phyloP scores from a whole-genome alignment of 1,140 invertebrate genomes.

The Leptonema lineaticorne region DNA sequence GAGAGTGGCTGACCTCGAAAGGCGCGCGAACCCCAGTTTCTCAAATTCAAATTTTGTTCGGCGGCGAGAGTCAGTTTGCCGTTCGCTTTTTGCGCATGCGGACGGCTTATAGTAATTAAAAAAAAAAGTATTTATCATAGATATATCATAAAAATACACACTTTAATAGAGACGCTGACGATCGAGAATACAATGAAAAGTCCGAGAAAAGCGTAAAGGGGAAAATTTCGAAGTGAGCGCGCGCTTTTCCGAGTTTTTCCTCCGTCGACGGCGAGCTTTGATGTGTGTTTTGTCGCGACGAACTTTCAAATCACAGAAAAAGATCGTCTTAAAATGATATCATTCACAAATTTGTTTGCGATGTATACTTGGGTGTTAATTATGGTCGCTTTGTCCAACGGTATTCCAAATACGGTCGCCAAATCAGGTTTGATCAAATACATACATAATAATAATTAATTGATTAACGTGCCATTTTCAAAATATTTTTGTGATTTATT shows the following conservation, averaged over 20 bases:
- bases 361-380: slow-evolving; percentile 17
- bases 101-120: slow-evolving; percentile 16
- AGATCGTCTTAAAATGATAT: slow-evolving; percentile 33
- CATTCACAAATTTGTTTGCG: slow-evolving; percentile 18
- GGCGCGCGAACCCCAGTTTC: slow-evolving; percentile 4
- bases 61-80: slow-evolving; percentile 29
- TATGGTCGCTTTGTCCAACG: slow-evolving; percentile 17
- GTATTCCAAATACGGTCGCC: slow-evolving; percentile 28
- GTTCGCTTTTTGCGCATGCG: slow-evolving; percentile 39
- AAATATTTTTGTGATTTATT: not conserved
- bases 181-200: not conserved
- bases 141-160: not conserved
- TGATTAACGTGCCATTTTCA: not conserved
- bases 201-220: not conserved
- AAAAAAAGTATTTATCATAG: not conserved
- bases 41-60: slow-evolving; percentile 27
- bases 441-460: not conserved
- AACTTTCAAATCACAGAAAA: not conserved
- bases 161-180: not conserved
- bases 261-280: too few relatives aligned
- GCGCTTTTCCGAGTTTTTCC: not conserved
- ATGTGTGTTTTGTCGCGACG: too few relatives aligned
- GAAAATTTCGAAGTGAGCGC: not conserved
- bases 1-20: slow-evolving; percentile 1
- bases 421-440: slow-evolving; percentile 41